Evolutionary conservation across 2,113 vertebrate genomes (phyloP).

Genomic region (Chloroceryle aenea): DNA sequence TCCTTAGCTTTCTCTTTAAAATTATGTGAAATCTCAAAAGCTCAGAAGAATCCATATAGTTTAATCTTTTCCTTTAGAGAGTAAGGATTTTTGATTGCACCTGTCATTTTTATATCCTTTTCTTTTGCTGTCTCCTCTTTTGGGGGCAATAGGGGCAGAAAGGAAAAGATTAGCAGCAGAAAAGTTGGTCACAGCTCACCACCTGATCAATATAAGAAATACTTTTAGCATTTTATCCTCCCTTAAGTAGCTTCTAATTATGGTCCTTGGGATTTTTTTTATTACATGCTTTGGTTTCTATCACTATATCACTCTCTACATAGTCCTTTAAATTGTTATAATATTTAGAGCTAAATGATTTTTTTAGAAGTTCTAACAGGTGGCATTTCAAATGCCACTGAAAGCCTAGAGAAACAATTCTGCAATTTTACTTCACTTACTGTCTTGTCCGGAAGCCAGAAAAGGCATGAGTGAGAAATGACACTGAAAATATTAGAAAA

Average conservation of each 20-base stretch:
- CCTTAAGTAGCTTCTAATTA: not conserved
- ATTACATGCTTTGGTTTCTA: not conserved
- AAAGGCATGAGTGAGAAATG: slow-evolving; percentile 35
- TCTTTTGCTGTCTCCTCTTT: not conserved
- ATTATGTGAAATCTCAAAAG: not conserved
- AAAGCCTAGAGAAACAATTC: slow-evolving; percentile 4
- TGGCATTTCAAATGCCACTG: not conserved
- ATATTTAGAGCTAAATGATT: not conserved
- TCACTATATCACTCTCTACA: not conserved
- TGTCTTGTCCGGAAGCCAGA: slow-evolving; percentile 16
- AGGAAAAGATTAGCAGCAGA: not conserved
- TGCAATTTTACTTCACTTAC: not conserved
- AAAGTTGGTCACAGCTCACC: not conserved
- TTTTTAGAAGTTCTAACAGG: not conserved
- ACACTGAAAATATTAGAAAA: not conserved
- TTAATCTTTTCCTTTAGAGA: not conserved
- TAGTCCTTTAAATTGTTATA: not conserved
- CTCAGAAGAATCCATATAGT: not conserved
- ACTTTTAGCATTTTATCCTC: not conserved
- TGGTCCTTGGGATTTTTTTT: not conserved
- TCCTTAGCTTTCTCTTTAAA: not conserved
- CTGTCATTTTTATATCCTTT: not conserved
- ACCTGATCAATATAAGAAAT: not conserved
- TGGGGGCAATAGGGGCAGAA: not conserved
- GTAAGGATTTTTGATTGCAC: not conserved